Conservation (phyloP, 1,140 invertebrate genomes). For the Zaprionus ornatus region DNA sequence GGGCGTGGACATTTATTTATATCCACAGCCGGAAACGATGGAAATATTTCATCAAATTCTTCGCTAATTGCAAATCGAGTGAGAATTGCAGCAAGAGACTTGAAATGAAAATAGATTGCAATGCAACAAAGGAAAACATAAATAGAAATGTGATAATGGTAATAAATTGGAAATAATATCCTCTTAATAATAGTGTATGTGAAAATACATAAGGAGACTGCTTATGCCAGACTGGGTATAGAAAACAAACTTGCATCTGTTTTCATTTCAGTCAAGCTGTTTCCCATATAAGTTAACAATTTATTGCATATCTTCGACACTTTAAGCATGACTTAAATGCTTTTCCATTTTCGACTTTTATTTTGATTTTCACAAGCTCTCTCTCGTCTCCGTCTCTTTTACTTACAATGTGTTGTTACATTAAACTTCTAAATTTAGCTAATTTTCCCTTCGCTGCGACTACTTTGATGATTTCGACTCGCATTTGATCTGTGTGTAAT, state of each 20-base stretch:
- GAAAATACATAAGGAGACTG: too few species aligned
- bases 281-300: background rate
- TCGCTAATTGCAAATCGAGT: slow-evolving; percentile 18
- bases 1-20: slow-evolving; percentile 20
- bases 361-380: background rate
- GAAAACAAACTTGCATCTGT: too few species aligned
- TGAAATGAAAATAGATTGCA: background rate
- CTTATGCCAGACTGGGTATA: too few species aligned
- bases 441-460: slow-evolving; percentile 9
- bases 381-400: background rate
- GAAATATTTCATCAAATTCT: slow-evolving; percentile 32
- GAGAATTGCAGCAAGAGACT: background rate
- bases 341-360: background rate
- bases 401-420: slow-evolving; percentile 6
- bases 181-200: too few species aligned
- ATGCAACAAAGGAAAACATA: background rate
- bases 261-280: too few species aligned
- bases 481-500: slow-evolving; percentile 41
- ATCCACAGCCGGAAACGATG: slow-evolving; percentile 6
- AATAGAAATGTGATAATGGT: background rate
- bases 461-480: slow-evolving; percentile 35
- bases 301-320: background rate
- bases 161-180: too few species aligned
- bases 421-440: slow-evolving; percentile 33
- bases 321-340: too few species aligned